Evolutionary conservation across 1,140 invertebrate genomes (phyloP).

Genomic region (Oppia nitens): DNA sequence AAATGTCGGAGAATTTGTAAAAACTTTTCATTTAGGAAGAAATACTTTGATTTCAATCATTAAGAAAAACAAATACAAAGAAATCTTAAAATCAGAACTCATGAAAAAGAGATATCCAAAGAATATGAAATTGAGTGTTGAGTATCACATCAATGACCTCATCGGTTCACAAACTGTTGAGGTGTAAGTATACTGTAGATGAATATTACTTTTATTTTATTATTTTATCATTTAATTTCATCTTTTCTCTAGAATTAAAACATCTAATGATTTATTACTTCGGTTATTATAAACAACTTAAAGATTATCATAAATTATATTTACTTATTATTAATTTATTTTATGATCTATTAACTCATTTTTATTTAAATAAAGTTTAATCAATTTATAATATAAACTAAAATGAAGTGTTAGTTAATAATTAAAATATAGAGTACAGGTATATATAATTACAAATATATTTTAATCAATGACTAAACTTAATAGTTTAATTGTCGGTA

Average conservation of each 20-base stretch:
- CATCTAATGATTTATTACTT: not conserved
- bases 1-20: not conserved
- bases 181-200: not conserved
- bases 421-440: too few species aligned
- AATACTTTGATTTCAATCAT: not conserved
- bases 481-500: too few species aligned
- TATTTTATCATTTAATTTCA: not conserved
- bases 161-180: constrained; percentile 4
- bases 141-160: constrained; percentile 9
- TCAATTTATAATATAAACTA: too few species aligned
- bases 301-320: too few species aligned
- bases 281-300: too few species aligned
- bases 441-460: too few species aligned
- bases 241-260: not conserved
- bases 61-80: not conserved
- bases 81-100: constrained; percentile 1
- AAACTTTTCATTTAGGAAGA: constrained; percentile 1
- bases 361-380: too few species aligned
- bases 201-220: not conserved
- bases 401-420: too few species aligned
- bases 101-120: not conserved
- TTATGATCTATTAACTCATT: too few species aligned
- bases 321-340: too few species aligned
- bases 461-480: too few species aligned
- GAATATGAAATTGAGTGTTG: not conserved